Percentiles rank a stretch among this genome's conserved stretches.
These are phyloP conservation scores for Caradrina clavipalpis DNA, from an alignment of 2,888 invertebrate genomes.

Conservation along the genomic window DNA sequence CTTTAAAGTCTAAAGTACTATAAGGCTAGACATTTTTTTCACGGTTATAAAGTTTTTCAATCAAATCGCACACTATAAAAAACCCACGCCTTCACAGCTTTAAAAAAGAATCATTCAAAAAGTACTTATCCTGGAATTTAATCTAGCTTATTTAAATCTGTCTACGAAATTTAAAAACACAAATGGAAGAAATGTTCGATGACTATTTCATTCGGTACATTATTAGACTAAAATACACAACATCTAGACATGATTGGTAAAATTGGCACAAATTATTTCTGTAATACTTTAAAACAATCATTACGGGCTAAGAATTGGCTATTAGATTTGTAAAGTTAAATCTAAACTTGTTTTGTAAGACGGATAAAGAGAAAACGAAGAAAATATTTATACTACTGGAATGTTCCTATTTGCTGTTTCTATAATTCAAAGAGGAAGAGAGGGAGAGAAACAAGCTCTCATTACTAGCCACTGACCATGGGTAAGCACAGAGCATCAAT, in stretches of 20 bases:
- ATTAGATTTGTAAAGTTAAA: background rate
- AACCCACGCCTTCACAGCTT: conserved; percentile 1
- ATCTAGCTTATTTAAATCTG: conserved; percentile 9
- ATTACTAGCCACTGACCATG: background rate
- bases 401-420: background rate
- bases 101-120: conserved; percentile 7
- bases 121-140: background rate
- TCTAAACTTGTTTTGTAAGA: background rate
- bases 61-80: conserved; percentile 4
- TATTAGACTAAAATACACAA: conserved; percentile 31
- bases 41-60: background rate
- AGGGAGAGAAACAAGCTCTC: background rate
- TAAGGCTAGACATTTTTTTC: background rate
- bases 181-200: conserved; percentile 51
- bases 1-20: background rate
- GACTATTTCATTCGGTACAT: conserved; percentile 12
- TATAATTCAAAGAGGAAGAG: background rate
- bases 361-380: background rate
- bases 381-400: conserved; percentile 5
- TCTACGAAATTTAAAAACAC: conserved; percentile 15
- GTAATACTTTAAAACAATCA: conserved; percentile 24
- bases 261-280: conserved; percentile 51
- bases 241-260: conserved; percentile 25
- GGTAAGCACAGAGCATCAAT: no score
- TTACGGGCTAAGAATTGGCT: conserved; percentile 26